Percentiles rank a stretch among this genome's conserved stretches.
Evolutionary conservation across 92 coral and sea anemone species (phyloP).

Genomic region (Phymanthus crucifer): DNA sequence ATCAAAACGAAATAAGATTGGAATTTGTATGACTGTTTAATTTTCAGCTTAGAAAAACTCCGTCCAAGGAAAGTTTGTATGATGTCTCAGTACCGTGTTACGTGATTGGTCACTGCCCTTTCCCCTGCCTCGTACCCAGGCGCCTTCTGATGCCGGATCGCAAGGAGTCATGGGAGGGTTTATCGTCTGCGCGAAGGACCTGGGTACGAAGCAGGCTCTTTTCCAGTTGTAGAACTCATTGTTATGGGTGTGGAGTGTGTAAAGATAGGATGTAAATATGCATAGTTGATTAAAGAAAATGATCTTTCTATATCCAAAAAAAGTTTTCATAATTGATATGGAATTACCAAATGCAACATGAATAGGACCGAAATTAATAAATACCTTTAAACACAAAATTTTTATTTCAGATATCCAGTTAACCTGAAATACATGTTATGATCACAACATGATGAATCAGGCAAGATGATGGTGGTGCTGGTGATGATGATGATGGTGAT

Average conservation of each 20-base stretch:
- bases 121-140: no score
- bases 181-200: no score
- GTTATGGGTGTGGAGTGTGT: neutral
- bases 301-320: no score
- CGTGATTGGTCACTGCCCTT: slow-evolving; percentile 3
- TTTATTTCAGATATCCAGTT: neutral
- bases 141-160: no score
- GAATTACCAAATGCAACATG: no score
- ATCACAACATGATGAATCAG: no score
- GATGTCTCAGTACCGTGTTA: neutral
- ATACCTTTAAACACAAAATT: neutral
- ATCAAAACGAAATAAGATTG: neutral
- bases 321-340: no score
- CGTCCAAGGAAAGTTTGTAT: neutral
- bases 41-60: neutral
- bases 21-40: neutral
- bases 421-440: neutral
- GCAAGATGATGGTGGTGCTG: no score
- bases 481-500: no score
- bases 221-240: neutral
- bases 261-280: neutral
- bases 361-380: neutral
- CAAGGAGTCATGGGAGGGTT: no score
- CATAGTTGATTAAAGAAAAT: no score
- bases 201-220: no score